A percentile compares a stretch with the other conserved stretches of the same genome.
phyloP scores from a whole-genome alignment of 30 jellyfish, hydroid and myxozoan species.

The Nemopilema nomurai region DNA sequence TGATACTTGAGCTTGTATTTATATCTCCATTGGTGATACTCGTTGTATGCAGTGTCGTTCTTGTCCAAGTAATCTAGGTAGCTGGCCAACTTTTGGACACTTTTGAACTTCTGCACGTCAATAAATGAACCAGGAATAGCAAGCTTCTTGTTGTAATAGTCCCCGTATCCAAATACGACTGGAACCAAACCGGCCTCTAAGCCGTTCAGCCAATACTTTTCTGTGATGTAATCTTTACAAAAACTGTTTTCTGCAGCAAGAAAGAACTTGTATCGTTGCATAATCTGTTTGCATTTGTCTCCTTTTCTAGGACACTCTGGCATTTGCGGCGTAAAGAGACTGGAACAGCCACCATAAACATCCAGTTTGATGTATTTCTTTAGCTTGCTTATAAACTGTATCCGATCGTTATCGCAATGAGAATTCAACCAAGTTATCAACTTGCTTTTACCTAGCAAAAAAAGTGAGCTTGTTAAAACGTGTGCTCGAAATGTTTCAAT shows the following conservation, averaged over 20 bases:
- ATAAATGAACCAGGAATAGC: constrained; percentile 75
- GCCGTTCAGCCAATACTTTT: constrained; percentile 80
- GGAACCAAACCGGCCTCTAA: constrained; percentile 76
- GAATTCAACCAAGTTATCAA: constrained; percentile 58
- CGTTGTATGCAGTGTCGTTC: constrained; percentile 80
- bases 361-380: constrained; percentile 59
- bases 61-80: constrained; percentile 58
- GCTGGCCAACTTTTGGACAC: constrained; percentile 46
- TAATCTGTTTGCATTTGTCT: constrained; percentile 51
- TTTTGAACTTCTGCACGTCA: constrained; percentile 59
- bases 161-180: constrained; percentile 80
- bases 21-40: constrained; percentile 81
- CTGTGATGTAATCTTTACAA: constrained; percentile 90
- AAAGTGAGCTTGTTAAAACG: no score
- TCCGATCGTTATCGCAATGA: constrained; percentile 70
- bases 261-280: constrained; percentile 77
- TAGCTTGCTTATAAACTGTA: constrained; percentile 48
- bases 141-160: constrained; percentile 59
- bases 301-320: constrained; percentile 66
- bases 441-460: constrained; percentile 65
- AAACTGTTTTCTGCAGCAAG: constrained; percentile 86
- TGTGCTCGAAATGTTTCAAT: no score
- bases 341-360: constrained; percentile 85
- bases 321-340: constrained; percentile 29
- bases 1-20: constrained; percentile 46